phyloP scores from a whole-genome alignment of 2,888 invertebrate species.

The Hesperia comma region DNA sequence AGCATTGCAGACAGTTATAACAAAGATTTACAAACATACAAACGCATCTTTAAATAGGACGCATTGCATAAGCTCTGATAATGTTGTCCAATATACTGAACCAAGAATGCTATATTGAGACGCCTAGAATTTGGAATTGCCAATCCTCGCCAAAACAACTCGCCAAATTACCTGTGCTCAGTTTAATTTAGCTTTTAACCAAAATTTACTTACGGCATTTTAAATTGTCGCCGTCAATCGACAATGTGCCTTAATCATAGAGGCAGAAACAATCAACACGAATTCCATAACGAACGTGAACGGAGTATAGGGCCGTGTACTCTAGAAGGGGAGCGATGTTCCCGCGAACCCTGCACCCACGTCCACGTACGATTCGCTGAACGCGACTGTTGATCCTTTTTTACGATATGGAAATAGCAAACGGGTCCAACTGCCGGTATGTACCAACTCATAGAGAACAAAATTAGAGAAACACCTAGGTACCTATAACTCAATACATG shows the following conservation, averaged over 20 bases:
- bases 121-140: no score
- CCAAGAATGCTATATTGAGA: not conserved
- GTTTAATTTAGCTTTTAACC: no score
- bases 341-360: conserved; percentile 8
- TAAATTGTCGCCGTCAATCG: no score
- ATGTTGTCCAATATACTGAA: not conserved
- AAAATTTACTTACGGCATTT: no score
- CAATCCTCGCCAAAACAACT: no score
- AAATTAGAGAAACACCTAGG: no score
- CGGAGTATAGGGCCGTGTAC: not conserved
- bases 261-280: no score
- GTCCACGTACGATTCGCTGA: not conserved
- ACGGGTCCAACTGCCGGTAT: not conserved
- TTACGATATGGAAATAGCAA: conserved; percentile 9
- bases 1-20: not conserved
- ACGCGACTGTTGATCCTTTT: conserved; percentile 5
- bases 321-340: conserved; percentile 1
- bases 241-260: no score
- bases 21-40: not conserved
- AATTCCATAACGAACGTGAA: no score
- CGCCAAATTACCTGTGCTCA: no score
- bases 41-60: not conserved
- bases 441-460: not conserved
- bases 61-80: not conserved
- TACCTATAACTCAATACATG: no score